A percentile compares a stretch with the other conserved stretches of the same genome.
Conservation (phyloP, 2,888 invertebrate genomes). For the Zootermopsis nevadensis region DNA sequence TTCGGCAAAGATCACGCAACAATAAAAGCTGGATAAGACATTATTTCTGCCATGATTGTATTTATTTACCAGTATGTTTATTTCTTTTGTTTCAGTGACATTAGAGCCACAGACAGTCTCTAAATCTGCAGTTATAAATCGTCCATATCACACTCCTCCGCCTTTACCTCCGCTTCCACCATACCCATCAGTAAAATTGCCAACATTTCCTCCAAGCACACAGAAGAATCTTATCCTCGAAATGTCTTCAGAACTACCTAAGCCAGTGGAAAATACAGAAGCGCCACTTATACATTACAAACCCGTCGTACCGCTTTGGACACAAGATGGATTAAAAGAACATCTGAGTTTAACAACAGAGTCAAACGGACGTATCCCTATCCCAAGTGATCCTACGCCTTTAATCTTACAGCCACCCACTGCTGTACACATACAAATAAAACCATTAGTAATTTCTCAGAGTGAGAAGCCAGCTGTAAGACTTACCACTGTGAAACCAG, state of each 20-base stretch:
- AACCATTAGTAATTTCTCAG: neutral
- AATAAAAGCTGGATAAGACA: no score
- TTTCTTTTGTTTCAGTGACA: neutral
- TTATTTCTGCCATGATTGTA: no score
- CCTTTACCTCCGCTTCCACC: constrained; percentile 45
- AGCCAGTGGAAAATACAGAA: neutral
- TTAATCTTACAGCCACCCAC: constrained; percentile 13
- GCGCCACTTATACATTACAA: neutral
- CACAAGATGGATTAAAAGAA: neutral
- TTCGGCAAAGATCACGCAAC: no score
- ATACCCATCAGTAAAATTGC: neutral
- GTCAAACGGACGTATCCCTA: neutral
- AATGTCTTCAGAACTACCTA: neutral
- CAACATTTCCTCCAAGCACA: neutral
- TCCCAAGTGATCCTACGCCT: constrained; percentile 35
- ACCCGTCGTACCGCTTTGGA: neutral
- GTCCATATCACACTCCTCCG: constrained; percentile 18
- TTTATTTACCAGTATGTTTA: no score
- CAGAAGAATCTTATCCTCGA: neutral
- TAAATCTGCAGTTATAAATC: neutral
- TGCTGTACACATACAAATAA: neutral
- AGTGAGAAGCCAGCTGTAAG: neutral
- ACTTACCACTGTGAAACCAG: neutral
- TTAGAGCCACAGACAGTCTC: neutral
- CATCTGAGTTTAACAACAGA: neutral